Evolutionary conservation across 2,888 invertebrate species (phyloP), one percentile per base, ranked within the genome.

Genomic region (Pocota personata): DNA sequence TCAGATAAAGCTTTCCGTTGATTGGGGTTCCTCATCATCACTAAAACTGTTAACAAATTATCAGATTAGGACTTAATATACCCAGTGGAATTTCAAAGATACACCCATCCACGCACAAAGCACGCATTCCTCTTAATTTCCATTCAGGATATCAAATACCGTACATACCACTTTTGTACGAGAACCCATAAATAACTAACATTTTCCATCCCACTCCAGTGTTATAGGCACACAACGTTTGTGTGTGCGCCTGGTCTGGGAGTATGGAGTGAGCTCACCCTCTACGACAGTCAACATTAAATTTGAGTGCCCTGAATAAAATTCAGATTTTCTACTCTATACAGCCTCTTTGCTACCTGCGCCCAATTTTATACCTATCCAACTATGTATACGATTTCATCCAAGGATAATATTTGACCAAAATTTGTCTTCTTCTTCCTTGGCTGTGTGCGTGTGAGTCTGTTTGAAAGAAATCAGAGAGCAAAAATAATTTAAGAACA

Each of bases 161-260:
- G 21, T 58, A 48, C 57, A 71, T 71, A 46, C 57, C 71, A 35
- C 21, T 58, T 71, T 71, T 48, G 58, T 71, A 46, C 46, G 57
- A 35, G 46, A 24, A 32, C 46, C 57, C 57, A 71, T 71, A 71
- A 48, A 71, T 71, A 58, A 71, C 58, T 32, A 57, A 71, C 57
- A 58, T 14, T 69, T 69, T 55, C n/a, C 43, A 55, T 55, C 30
- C 14, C 50, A 10, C 1, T 10, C 12, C 6, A 2, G 48, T 19
- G 8, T 46, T 16, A 24, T 24, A 4, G 24, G 12, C n/a, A n/a
- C n/a, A n/a, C n/a, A n/a, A n/a, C n/a, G n/a, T n/a, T n/a, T 21
- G 24, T 24, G 48, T 48, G 48, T 3, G 24, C 12, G 46, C 8
- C 19, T 19, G 7, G 12, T 35, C 40, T n/a, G 40, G 40, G 7